Evolutionary conservation across 2,888 invertebrate genomes (phyloP), one percentile per base, ranked within the genome.

Genomic region (Cordilura impudica): DNA sequence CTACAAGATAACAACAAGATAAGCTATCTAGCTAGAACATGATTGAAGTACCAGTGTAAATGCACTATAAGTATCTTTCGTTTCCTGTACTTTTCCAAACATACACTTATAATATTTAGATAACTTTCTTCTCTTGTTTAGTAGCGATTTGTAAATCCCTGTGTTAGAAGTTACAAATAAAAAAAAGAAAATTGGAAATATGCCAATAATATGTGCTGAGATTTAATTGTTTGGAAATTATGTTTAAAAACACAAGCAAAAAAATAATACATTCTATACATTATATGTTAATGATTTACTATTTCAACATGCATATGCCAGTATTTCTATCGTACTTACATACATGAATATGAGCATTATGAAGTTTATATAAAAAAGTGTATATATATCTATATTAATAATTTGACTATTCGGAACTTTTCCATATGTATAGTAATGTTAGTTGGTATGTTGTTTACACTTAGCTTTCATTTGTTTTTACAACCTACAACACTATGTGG

Each of bases 141-240:
- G 58, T 51, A 66, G 66, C 43, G 66, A 73, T 66, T 73, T 73
- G 51, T 53, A 66, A 73, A 73, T 66, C 73, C 66, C 66, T 66
- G 31, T 73, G 58, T 60, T 73, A 60, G 73, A 49, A n/a, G 29
- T 58, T 18, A 43, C 49, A 49, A 45, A 43, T 14, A 56, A 18
- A 45, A 65, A 21, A 58, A 26, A 70, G 21, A 47, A 18, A 66
- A 58, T 23, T 73, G 78, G 73, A 78, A 21, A 63, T 54, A 69
- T 73, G 78, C 78, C 78, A 78, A 78, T 78, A 73, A 78, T 78
- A 65, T 78, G 73, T 73, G 78, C 69, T 65, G 69, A 51, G 58
- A 78, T 78, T 73, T 78, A 73, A 78, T 78, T 78, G 73, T 63
- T 73, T 70, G 78, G 73, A 78, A 78, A 78, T 73, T 78, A 78